Conservation (phyloP, 2,888 invertebrate species). For the Drosophila borborema region DNA sequence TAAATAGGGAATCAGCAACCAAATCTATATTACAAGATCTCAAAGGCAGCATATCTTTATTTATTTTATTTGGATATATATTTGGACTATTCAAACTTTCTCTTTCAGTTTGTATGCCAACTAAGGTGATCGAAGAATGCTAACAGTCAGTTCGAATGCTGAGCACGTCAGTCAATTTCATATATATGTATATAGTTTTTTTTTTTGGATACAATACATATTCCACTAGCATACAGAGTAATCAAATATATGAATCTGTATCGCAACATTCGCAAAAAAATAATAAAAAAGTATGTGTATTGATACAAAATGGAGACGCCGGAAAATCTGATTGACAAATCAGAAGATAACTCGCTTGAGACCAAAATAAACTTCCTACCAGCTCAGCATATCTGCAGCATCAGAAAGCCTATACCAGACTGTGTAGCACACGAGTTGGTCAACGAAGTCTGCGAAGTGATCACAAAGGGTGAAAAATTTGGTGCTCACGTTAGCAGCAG, state of each 20-base stretch:
- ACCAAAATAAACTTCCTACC: slow-evolving; percentile 19
- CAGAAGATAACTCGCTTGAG: neutral
- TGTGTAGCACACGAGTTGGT: slow-evolving; percentile 34
- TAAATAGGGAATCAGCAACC: neutral
- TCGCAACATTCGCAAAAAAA: neutral
- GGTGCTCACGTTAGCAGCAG: slow-evolving; percentile 10
- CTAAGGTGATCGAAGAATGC: neutral
- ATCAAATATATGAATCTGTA: neutral
- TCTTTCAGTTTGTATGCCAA: neutral
- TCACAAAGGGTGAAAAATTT: slow-evolving; percentile 4
- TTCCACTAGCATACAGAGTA: neutral
- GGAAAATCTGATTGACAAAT: too few species aligned
- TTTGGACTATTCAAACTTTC: neutral
- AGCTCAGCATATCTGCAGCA: neutral
- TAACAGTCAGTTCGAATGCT: neutral
- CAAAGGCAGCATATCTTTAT: too few species aligned
- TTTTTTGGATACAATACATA: slow-evolving; percentile 2
- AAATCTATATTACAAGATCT: neutral
- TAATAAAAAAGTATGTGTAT: neutral
- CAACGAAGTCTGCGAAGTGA: slow-evolving; percentile 20
- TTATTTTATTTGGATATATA: too few species aligned
- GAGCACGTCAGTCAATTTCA: neutral
- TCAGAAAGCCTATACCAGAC: neutral
- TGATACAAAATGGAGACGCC: neutral
- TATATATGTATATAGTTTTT: neutral